Evolutionary conservation across 2,113 vertebrate species (phyloP), one percentile per base, ranked within the genome.

Genomic region (Fregetta grallaria): DNA sequence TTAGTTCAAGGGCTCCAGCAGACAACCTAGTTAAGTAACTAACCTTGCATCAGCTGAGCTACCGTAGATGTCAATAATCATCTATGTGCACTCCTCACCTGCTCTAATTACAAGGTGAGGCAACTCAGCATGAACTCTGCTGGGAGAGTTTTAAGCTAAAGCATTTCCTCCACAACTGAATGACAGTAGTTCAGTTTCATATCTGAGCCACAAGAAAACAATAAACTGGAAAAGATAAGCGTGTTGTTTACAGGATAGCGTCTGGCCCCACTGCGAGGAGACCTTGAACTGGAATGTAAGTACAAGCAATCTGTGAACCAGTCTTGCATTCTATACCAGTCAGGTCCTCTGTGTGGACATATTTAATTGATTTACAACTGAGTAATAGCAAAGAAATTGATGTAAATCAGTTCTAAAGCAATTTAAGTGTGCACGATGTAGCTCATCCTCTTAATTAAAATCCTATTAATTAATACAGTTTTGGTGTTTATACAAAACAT

Each of bases 281-380:
- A 90, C 89, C 84, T 97, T 95, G 94, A 94, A 92, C 59, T 82
- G 45, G 59, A 86, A 67, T 68, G 58, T 73, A 78, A 82, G 40
- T 63, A 88, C 50, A 80, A 76, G 55, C 29, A 83, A 68, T 76
- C 47, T 47, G 50, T 58, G 34, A 95, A 66, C 59, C 38, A 32
- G 71, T 78, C 84, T 88, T 88, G 81, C 52, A 30, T 89, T 95
- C 91, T 79, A 21, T 55, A 56, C 73, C 71, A 71, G 36, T n/a
- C 45, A 74, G 32, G 49, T 94, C 67, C 49, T 95, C 50, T 73
- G 11, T 70, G 42, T 59, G 82, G 74, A 66, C 13, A 3, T 59
- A 68, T 50, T 82, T 62, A 92, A 82, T 73, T 72, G 42, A 58
- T 84, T 92, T 91, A 95, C 36, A 78, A 36, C 30, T 94, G 76